A percentile compares a stretch with the other conserved stretches of the same genome.
Evolutionary conservation across 2,888 invertebrate species (phyloP).

Genomic region (Pristionchus fissidentatus): DNA sequence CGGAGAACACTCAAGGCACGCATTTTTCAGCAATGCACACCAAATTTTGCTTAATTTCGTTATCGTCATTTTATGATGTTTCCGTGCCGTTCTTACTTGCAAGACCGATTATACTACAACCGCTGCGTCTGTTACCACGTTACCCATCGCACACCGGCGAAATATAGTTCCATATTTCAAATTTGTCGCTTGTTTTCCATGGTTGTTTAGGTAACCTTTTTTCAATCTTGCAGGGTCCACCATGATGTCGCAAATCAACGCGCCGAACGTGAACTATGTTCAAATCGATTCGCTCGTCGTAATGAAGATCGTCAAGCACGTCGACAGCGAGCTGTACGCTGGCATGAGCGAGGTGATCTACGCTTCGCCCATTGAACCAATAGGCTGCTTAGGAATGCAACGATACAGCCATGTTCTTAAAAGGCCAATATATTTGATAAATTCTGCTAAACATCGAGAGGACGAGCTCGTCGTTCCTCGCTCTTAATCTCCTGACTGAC

Average conservation of each 20-base stretch:
- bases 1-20: not conserved
- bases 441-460: too few species aligned
- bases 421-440: too few species aligned
- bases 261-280: constrained; percentile 65
- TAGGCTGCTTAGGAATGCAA: not conserved
- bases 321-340: constrained; percentile 74
- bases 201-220: too few species aligned
- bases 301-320: constrained; percentile 75
- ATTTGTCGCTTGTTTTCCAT: not conserved
- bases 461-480: not conserved
- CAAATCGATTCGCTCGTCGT: constrained; percentile 72
- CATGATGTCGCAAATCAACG: constrained; percentile 49
- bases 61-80: not conserved
- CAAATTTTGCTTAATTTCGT: not conserved
- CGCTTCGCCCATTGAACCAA: too few species aligned
- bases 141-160: too few species aligned
- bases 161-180: not conserved
- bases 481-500: not conserved
- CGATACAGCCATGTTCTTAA: too few species aligned
- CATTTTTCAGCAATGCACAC: not conserved
- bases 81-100: not conserved
- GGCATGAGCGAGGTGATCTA: constrained; percentile 70
- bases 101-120: not conserved
- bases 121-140: too few species aligned
- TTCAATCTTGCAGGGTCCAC: not conserved